Percentiles rank a stretch among this genome's conserved stretches.
Conservation (phyloP, 2,797 vertebrate species). For the Botia kubotai region DNA sequence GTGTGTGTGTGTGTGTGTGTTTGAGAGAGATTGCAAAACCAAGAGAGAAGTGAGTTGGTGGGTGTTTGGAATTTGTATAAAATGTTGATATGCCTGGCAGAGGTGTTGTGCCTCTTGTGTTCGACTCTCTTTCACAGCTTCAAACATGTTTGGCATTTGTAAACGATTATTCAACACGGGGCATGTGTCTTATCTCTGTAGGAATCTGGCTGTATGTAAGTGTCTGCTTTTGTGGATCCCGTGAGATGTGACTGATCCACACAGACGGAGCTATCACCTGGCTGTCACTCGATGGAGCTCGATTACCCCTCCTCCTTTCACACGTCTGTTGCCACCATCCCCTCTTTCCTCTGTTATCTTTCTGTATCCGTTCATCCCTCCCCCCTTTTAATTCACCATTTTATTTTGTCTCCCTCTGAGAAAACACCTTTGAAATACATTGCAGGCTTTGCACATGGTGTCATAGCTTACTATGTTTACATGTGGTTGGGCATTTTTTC, state of each 20-base stretch:
- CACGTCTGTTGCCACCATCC: conserved; percentile 31
- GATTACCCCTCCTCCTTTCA: conserved; percentile 18
- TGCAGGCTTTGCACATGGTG: conserved; percentile 25
- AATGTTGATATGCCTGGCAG: conserved; percentile 2
- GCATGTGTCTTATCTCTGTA: conserved; percentile 17
- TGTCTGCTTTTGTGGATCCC: conserved; percentile 48
- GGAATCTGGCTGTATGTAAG: conserved; percentile 34
- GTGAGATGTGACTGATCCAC: conserved; percentile 51
- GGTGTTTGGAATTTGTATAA: conserved; percentile 6
- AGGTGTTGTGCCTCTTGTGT: conserved; percentile 2
- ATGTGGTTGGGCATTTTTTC: conserved; percentile 27
- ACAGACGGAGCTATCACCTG: conserved; percentile 44
- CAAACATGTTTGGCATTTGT: conserved; percentile 33
- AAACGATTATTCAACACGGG: conserved; percentile 21
- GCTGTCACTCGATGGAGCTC: conserved; percentile 45
- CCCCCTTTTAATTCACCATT: conserved; percentile 5
- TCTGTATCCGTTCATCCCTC: conserved; percentile 32
- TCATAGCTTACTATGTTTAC: conserved; percentile 36
- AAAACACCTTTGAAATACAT: conserved; percentile 39
- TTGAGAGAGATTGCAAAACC: conserved; percentile 5
- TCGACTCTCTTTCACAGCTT: conserved; percentile 9
- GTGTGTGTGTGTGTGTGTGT: not conserved
- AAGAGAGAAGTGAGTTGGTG: not conserved
- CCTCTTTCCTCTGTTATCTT: conserved; percentile 50
- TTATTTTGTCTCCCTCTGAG: conserved; percentile 7